Percentiles rank a stretch among this genome's conserved stretches.
phyloP scores from a whole-genome alignment of 2,797 vertebrate genomes.

The Hydrocynus forskahlii region DNA sequence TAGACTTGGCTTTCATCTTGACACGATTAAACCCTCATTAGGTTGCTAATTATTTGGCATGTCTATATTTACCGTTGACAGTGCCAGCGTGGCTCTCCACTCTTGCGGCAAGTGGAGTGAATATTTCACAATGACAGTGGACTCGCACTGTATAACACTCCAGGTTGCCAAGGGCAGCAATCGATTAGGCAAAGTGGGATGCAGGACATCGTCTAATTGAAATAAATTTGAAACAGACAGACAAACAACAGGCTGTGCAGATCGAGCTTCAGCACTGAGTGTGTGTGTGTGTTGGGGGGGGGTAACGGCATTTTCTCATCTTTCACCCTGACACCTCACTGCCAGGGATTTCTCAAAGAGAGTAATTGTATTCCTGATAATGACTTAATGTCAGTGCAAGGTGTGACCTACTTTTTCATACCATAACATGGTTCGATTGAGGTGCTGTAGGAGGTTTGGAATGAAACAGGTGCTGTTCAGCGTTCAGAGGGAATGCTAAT shows the following conservation, averaged over 20 bases:
- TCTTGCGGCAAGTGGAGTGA: constrained; percentile 37
- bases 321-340: constrained; percentile 67
- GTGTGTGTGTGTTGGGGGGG: too few relatives aligned
- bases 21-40: constrained; percentile 84
- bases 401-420: constrained; percentile 42
- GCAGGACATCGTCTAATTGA: constrained; percentile 73
- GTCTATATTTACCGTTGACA: constrained; percentile 60
- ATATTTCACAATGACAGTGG: constrained; percentile 53
- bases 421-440: background rate
- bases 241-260: constrained; percentile 74
- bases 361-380: constrained; percentile 57
- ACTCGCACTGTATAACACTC: constrained; percentile 57
- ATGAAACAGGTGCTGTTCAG: constrained; percentile 48
- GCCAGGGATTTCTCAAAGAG: constrained; percentile 71
- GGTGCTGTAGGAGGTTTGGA: constrained; percentile 22
- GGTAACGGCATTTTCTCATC: constrained; percentile 64
- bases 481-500: constrained; percentile 36
- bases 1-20: constrained; percentile 78
- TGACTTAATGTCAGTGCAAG: constrained; percentile 34
- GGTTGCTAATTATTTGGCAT: constrained; percentile 77
- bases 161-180: constrained; percentile 67
- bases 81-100: constrained; percentile 46
- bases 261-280: constrained; percentile 44
- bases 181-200: constrained; percentile 73
- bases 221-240: constrained; percentile 77